Evolutionary conservation across 1,140 invertebrate species (phyloP), one percentile per base, ranked within the genome.

Genomic region (Drosophila ananassae): DNA sequence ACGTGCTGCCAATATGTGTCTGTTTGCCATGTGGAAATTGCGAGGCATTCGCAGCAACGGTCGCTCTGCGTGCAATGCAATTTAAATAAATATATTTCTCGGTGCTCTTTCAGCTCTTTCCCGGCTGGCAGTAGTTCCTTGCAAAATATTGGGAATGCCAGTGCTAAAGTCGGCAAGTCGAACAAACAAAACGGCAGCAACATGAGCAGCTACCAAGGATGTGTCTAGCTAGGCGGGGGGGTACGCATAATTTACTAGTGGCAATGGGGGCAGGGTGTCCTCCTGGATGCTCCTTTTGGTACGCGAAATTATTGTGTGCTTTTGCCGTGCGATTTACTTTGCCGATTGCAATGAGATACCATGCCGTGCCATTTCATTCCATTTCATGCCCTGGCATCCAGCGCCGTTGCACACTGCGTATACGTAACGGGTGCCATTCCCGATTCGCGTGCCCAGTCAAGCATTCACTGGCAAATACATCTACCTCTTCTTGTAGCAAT

Each of bases 11-110:
- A 62, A 73, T 67, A 82, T 81, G 61, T 78, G 68, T 78, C 68
- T 82, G 82, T 58, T 78, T 64, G 78, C 68, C 64, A 57, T 75
- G 67, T 61, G 59, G 59, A 79, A 79, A 54, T 55, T 51, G 76
- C 66, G 54, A 58, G 51, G 78, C 81, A 81, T 77, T 87, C 66
- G 44, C 58, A 60, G 32, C 28, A 48, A 25, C 41, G 63, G 24
- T 56, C 39, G 48, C 47, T 44, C 58, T 62, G 77, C 63, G 60
- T 77, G 78, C 64, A 53, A 53, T 69, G 74, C 83, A 77, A 79
- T 89, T 89, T 89, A 89, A 89, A 83, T 89, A 89, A 83, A 89
- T 79, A 79, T 74, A 89, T 89, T 83, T 89, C 48, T 83, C 37
- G 60, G 75, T 53, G 63, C 77, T 74, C 41, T 48, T 66, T 53